Evolutionary conservation across 2,797 vertebrate genomes (phyloP), one percentile per base, ranked within the genome.

Genomic region (Champsocephalus gunnari): DNA sequence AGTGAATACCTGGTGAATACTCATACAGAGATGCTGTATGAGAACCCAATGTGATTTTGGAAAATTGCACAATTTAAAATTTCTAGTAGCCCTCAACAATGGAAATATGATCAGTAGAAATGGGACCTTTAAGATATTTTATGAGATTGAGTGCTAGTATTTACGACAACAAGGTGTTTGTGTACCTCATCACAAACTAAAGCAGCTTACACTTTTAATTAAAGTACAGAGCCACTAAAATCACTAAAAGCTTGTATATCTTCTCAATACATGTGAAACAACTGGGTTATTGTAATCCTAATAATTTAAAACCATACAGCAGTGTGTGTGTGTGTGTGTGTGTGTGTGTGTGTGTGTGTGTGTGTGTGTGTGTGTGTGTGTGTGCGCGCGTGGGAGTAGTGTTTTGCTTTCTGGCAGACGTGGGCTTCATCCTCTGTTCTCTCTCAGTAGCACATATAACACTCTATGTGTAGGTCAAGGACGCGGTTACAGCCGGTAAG

Each of bases 381-480:
- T 11, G 8, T 4, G 38, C 71, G 41, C 9, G 8, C 3, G 38
- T 71, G 55, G 65, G 14, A 56, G 34, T 11, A 51, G 48, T 49
- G 5, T 51, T 69, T 61, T 47, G 45, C 59, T 54, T n/a, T 49
- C 51, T 66, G 66, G 51, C 59, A 60, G 66, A 74, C 56, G 21
- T 34, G 5, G n/a, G 34, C 66, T 75, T 55, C 51, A 57, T 84
- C 60, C 68, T 68, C 38, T 76, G 43, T 43, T 80, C 65, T 71
- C 47, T 34, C 51, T 70, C 48, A 74, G 44, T 41, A 71, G 67
- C 79, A 65, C 67, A 65, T 74, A 76, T 89, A 38, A 8, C 75
- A 58, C 50, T 90, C 77, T 2, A 76, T 82, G 85, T 85, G 84
- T 89, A 56, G 91, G 90, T 89, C 92, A 92, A 93, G 92, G 92